phyloP scores from a whole-genome alignment of 2,113 vertebrate genomes.

The Phyllostomus hastatus region DNA sequence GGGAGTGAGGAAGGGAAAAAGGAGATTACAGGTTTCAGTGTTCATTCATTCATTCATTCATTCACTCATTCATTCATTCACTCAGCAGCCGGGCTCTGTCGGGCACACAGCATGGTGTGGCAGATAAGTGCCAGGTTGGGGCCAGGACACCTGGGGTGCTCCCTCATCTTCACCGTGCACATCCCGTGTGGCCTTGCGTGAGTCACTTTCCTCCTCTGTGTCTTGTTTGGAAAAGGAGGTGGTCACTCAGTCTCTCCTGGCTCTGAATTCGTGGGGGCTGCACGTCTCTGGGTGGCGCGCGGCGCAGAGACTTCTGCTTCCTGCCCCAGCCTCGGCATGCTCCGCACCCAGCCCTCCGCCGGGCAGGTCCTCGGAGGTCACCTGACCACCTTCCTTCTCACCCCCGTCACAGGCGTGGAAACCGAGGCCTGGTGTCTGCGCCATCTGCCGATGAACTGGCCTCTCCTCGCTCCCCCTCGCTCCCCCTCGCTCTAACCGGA shows the following conservation, averaged over 20 bases:
- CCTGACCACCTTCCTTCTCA: no score
- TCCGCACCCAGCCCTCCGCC: background rate
- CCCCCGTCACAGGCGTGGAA: background rate
- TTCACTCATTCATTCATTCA: background rate
- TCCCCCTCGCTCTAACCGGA: background rate
- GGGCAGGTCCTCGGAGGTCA: background rate
- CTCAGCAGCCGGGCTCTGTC: background rate
- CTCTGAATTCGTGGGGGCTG: background rate
- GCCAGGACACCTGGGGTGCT: background rate
- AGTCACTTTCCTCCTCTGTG: background rate
- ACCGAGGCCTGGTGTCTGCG: background rate
- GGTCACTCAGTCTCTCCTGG: background rate
- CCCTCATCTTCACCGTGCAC: background rate
- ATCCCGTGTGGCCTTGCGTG: background rate
- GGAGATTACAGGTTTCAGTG: background rate
- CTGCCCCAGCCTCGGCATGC: no score
- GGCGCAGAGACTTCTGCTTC: background rate
- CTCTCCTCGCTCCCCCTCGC: background rate
- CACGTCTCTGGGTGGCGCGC: no score
- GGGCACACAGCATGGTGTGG: fast-evolving
- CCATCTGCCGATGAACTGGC: background rate
- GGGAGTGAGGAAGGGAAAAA: background rate
- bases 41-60: background rate
- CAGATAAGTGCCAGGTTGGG: background rate
- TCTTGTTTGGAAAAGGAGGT: background rate